Evolutionary conservation across 1,140 invertebrate genomes (phyloP).

Genomic region (Cydia splendana): DNA sequence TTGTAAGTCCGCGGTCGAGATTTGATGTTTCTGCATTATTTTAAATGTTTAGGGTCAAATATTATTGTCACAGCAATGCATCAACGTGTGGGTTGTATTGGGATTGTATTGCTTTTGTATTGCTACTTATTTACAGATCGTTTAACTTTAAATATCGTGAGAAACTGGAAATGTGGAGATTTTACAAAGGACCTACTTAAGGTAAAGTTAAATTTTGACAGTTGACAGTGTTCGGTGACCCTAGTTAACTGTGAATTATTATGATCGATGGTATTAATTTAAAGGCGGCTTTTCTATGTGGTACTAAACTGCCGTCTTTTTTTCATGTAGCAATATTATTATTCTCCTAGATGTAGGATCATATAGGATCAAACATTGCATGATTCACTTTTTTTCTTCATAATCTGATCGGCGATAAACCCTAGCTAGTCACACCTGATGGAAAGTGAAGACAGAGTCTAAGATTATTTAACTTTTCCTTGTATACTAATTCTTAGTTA

Average conservation of each 20-base stretch:
- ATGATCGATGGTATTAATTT: constrained; percentile 5
- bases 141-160: constrained; percentile 45
- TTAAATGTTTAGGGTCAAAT: constrained; percentile 61
- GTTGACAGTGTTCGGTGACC: constrained; percentile 6
- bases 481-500: too few relatives aligned
- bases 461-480: too few relatives aligned
- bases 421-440: too few relatives aligned
- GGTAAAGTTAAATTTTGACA: constrained; percentile 5
- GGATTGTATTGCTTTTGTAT: constrained; percentile 38
- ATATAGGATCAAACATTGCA: too few relatives aligned
- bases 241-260: constrained; percentile 1
- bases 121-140: constrained; percentile 36
- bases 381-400: too few relatives aligned
- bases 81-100: constrained; percentile 56
- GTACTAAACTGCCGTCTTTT: not conserved
- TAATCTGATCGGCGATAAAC: too few relatives aligned
- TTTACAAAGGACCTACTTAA: not conserved
- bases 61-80: constrained; percentile 48
- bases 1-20: constrained; percentile 59
- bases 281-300: not conserved
- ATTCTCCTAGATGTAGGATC: too few relatives aligned
- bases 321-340: not conserved
- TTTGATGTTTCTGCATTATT: constrained; percentile 58
- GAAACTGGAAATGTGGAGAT: constrained; percentile 28
- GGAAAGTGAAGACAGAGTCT: too few relatives aligned